Base-by-base conservation (phyloP, 92 coral and sea anemone species). In the Paragorgia papillata region DNA sequence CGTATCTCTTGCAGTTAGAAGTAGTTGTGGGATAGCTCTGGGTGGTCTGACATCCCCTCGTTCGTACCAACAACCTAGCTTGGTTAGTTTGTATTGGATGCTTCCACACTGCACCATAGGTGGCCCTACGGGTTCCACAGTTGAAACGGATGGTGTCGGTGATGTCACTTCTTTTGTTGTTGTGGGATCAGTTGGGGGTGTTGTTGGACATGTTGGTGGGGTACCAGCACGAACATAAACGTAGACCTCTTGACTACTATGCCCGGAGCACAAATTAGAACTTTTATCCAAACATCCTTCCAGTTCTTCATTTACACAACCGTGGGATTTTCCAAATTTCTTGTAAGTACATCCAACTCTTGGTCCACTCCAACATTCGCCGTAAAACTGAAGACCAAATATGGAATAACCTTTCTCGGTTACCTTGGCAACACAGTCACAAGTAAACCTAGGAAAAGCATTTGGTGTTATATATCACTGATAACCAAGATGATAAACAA, bases 351-450 rank as follows among this genome's bases (percentile, higher is more conserved):
- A 70, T 8, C 44, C 77, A 54, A 27, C 63, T 27, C 62, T 18
- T 15, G 62, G 62, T 24, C 63, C 77, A 34, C 62, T 50, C 77
- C 77, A 70, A 53, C 77, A 70, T 50, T 70, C 77, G 15, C 77
- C 77, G 49, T 50, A 54, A 34, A 70, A 70, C 25, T 70, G 77
- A 1, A 70, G 27, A 18, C 77, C 77, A 34, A 70, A 70, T 3
- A 70, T 63, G 12, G 77, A 50, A n/a, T 70, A 50, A n/a, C 77
- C 77, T 70, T 54, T 50, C 22, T 32, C 62, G 3, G 50, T 70
- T 0, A 70, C 63, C 26, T 31, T 32, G 18, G 1, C 20, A 1
- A 70, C 63, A 35, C 77, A 70, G 33, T 70, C 77, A 33, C 77
- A 70, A 17, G 24, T 20, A 70, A 70, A 70, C 39, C 77, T 70